Evolutionary conservation across 2,113 vertebrate species (phyloP), one percentile per base, ranked within the genome.

Genomic region (Xerus inauris): DNA sequence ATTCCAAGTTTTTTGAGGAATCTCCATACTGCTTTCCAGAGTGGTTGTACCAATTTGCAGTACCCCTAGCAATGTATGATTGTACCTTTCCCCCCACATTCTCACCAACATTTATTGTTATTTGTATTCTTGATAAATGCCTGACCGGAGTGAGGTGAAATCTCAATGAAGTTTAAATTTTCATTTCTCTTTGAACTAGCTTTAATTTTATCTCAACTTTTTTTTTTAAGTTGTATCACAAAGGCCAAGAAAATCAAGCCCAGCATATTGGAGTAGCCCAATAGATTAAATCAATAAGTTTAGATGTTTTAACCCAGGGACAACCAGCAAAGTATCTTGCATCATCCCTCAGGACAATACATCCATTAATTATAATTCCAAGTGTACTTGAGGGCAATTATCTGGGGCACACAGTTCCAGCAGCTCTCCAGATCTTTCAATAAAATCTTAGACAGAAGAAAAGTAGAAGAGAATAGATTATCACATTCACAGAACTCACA

Each of bases 141-240:
- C 54, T 57, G 54, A 57, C 20, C 8, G 54, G 20, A 57, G 54
- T 57, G 54, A 57, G 54, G 24, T 57, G 20, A 57, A 57, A 57
- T 57, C 54, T 57, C 54, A 57, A 20, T 57, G 54, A 6, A 57
- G 54, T 24, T 57, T 57, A 22, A 57, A 57, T 57, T 19, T 57
- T 19, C 54, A 24, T 24, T 57, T 20, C 54, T 57, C 54, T 57
- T 22, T 57, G 73, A 94, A 94, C n/a, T 81, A 97, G 77, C 89
- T 98, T 97, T 91, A 96, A 90, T 42, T 65, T 82, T 83, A 91
- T 14, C 12, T 69, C 14, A 90, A 75, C 24, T 65, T 1, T 88
- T 79, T 92, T 57, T 26, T 22, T 26, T 19, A 84, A 94, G 12
- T 20, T 6, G 0, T 30, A 91, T 54, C 71, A 93, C 8, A 67